Conservation (phyloP, 2,113 vertebrate genomes). For the Tretioscincus oriximinensis region DNA sequence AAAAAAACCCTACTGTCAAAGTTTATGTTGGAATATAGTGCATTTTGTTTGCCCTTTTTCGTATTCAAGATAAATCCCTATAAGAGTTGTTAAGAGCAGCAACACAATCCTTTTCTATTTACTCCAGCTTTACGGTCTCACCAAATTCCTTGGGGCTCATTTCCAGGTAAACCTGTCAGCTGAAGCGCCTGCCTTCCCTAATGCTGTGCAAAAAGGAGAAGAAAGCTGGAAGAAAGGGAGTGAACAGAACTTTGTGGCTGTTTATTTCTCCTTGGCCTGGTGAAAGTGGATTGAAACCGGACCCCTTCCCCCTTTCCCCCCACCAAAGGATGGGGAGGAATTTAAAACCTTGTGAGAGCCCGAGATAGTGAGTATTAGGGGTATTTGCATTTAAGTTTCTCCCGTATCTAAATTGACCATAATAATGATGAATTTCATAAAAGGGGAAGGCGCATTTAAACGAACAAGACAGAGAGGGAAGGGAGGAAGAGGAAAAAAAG, state of each 20-base stretch:
- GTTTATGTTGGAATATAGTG: background rate
- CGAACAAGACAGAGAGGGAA: fast-evolving
- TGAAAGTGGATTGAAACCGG: slow-evolving; percentile 12
- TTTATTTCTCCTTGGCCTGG: slow-evolving; percentile 5
- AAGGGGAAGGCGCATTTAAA: background rate
- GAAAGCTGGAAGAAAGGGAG: background rate
- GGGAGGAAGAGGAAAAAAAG: background rate
- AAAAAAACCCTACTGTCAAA: background rate
- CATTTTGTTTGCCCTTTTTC: background rate
- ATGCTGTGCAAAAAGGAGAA: background rate
- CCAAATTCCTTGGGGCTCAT: background rate
- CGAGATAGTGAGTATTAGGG: background rate
- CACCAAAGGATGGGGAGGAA: background rate
- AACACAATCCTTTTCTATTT: background rate
- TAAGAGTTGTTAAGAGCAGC: background rate
- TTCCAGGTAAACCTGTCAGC: background rate
- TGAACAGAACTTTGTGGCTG: background rate
- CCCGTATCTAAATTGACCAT: fast-evolving
- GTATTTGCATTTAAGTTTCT: fast-evolving
- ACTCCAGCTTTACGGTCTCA: background rate
- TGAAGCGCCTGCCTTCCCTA: background rate
- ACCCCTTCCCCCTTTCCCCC: background rate
- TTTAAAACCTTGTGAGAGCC: background rate
- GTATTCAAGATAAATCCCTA: background rate
- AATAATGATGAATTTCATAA: background rate